Evolutionary conservation across 2,888 invertebrate genomes (phyloP).

Genomic region (Eucriotettix oculatus): DNA sequence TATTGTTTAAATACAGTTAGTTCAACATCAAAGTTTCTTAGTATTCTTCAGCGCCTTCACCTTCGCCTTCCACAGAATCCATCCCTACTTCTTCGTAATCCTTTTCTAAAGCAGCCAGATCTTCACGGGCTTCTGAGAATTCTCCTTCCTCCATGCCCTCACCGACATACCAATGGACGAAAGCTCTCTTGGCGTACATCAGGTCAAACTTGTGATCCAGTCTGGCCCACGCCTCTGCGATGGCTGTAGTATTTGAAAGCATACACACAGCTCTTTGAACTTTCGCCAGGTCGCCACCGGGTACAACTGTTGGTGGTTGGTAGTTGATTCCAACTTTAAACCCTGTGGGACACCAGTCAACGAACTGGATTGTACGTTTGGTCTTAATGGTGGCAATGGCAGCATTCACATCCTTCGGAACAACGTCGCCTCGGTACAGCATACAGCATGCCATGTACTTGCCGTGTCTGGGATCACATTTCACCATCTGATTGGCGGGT

Average conservation of each 20-base stretch:
- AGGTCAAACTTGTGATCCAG: constrained; percentile 39
- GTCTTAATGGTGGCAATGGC: constrained; percentile 17
- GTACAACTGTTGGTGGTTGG: constrained; percentile 32
- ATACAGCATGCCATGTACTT: constrained; percentile 27
- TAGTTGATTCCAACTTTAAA: constrained; percentile 53
- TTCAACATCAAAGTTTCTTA: background rate
- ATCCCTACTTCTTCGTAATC: constrained; percentile 63
- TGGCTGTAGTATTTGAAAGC: constrained; percentile 40
- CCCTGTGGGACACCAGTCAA: constrained; percentile 25
- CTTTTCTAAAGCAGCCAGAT: constrained; percentile 51
- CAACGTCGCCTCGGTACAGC: constrained; percentile 30
- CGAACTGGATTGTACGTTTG: constrained; percentile 26
- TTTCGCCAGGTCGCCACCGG: constrained; percentile 28
- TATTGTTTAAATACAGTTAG: too few relatives aligned
- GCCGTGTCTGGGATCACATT: constrained; percentile 13
- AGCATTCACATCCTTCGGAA: constrained; percentile 26
- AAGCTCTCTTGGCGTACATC: constrained; percentile 39
- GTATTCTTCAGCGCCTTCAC: constrained; percentile 21
- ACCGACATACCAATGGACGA: constrained; percentile 39
- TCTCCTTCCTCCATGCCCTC: constrained; percentile 37
- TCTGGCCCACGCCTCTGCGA: constrained; percentile 40
- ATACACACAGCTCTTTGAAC: constrained; percentile 40
- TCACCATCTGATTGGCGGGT: constrained; percentile 27
- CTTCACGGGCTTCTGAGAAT: constrained; percentile 65
- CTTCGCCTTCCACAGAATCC: constrained; percentile 36